These are phyloP conservation scores for Drosophila peninsularis DNA, from an alignment of 2,888 invertebrate genomes.

Conservation along the genomic window DNA sequence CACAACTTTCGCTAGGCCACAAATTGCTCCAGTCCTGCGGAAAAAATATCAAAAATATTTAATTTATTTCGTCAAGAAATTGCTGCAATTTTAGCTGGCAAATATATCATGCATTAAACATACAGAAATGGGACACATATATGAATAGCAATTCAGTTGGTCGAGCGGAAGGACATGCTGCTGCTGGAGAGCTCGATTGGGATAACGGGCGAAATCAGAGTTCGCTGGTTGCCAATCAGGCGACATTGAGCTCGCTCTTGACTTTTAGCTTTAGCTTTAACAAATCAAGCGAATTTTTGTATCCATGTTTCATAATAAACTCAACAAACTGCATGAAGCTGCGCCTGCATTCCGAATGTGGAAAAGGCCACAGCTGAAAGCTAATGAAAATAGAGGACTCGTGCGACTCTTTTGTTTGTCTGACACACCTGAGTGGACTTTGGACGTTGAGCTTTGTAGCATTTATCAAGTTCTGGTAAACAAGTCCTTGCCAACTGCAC, in stretches of 20 bases:
- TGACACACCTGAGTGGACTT: conserved; percentile 63
- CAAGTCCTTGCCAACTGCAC: conserved; percentile 43
- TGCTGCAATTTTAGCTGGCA: background rate
- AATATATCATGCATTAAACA: conserved; percentile 7
- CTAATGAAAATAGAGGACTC: background rate
- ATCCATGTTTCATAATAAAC: background rate
- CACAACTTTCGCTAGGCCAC: background rate
- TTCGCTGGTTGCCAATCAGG: conserved; percentile 32
- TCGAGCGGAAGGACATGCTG: background rate
- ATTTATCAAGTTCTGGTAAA: conserved; percentile 49
- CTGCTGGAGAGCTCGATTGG: conserved; percentile 14
- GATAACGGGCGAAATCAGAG: conserved; percentile 3
- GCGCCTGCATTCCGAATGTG: conserved; percentile 9
- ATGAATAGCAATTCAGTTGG: conserved; percentile 41
- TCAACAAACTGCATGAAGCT: background rate
- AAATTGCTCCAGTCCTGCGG: background rate
- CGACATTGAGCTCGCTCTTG: background rate
- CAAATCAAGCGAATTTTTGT: background rate
- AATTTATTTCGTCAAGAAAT: conserved; percentile 7
- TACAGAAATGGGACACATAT: conserved; percentile 3
- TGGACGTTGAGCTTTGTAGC: conserved; percentile 48
- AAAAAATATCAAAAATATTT: background rate
- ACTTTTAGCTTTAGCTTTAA: background rate
- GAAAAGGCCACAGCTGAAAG: background rate
- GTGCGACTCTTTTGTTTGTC: conserved; percentile 42